phyloP scores from a whole-genome alignment of 2,113 vertebrate genomes.

The Nothocercus julius region DNA sequence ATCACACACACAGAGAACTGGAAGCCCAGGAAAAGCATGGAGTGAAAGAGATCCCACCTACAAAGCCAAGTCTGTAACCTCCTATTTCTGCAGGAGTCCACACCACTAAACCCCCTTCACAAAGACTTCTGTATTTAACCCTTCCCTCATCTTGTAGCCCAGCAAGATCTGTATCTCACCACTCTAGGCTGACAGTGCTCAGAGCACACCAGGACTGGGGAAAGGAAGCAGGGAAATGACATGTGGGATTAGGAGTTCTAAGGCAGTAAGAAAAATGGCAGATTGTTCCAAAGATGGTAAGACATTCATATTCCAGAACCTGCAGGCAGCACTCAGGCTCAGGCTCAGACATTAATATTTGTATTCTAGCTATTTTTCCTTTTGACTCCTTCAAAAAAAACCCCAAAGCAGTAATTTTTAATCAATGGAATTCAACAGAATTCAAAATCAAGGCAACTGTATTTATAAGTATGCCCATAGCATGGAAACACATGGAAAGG shows the following conservation, averaged over 20 bases:
- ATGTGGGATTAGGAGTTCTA: not conserved
- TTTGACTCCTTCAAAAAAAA: not conserved
- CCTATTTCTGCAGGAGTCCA: not conserved
- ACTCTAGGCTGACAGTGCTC: not conserved
- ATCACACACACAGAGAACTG: not conserved
- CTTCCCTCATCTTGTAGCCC: not conserved
- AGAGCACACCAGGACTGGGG: not conserved
- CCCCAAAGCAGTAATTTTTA: not conserved
- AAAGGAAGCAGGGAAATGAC: not conserved
- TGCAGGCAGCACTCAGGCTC: not conserved
- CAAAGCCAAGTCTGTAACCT: not conserved
- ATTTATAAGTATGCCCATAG: not conserved
- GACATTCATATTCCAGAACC: not conserved
- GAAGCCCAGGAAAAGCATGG: not conserved
- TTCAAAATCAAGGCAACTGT: not conserved
- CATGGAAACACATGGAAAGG: not conserved
- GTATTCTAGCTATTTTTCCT: not conserved
- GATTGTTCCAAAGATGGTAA: not conserved
- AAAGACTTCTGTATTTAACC: not conserved
- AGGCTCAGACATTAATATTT: not conserved
- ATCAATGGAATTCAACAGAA: not conserved
- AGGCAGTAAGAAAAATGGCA: not conserved
- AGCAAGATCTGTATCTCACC: not conserved
- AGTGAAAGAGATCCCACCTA: not conserved
- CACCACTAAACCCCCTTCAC: not conserved